Evolutionary conservation across 2,888 invertebrate species (phyloP).

Genomic region (Brachypterus glaber): DNA sequence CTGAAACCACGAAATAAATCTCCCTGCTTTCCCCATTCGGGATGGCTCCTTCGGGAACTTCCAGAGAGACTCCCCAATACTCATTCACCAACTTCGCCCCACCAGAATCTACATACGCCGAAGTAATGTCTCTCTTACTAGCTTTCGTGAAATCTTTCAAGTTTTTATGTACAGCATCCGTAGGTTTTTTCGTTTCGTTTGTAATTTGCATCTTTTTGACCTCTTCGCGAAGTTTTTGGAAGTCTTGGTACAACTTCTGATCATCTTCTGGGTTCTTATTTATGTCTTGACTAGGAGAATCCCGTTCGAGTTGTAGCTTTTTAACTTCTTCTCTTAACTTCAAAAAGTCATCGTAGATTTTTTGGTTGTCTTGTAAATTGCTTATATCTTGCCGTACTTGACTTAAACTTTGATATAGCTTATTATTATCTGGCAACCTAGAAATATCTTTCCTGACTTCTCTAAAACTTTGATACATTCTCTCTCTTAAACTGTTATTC

Average conservation of each 20-base stretch:
- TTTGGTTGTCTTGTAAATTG: conserved; percentile 1
- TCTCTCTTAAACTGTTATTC: conserved; percentile 3
- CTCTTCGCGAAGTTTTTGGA: background rate
- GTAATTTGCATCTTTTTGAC: background rate
- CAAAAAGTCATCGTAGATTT: conserved; percentile 1
- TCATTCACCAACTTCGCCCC: conserved; percentile 79
- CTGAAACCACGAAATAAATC: conserved; percentile 85
- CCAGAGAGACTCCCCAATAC: conserved; percentile 83
- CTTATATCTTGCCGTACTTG: background rate
- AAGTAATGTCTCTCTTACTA: conserved; percentile 39
- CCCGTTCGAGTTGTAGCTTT: background rate
- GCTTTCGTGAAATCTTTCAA: conserved; percentile 25
- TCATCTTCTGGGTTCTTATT: conserved; percentile 40
- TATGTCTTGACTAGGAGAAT: conserved; percentile 22
- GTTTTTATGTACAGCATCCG: background rate
- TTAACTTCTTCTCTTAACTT: background rate
- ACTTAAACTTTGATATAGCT: background rate
- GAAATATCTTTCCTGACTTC: background rate
- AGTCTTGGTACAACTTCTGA: conserved; percentile 8
- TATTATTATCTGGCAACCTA: background rate
- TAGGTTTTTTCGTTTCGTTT: background rate
- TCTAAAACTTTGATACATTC: conserved; percentile 3
- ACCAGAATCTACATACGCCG: conserved; percentile 57
- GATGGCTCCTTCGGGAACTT: conserved; percentile 83
- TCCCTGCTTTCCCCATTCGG: conserved; percentile 75